Evolutionary conservation across 2,888 invertebrate species (phyloP).

Genomic region (Spodoptera picta): DNA sequence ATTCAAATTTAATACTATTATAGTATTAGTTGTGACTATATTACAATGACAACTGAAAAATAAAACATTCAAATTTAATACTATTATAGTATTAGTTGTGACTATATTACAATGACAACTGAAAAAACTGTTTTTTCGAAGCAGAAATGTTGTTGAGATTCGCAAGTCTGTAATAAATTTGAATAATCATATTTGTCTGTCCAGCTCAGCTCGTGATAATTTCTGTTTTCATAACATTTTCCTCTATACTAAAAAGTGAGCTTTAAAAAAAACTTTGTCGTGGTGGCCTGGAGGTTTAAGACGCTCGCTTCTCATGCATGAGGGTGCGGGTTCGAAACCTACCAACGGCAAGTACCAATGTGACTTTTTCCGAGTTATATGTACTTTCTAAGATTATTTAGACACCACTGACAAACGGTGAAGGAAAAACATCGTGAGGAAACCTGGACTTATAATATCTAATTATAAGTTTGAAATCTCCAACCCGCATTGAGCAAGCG

Average conservation of each 20-base stretch:
- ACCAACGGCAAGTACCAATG: no score
- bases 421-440: no score
- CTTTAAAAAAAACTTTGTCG: slow-evolving; percentile 6
- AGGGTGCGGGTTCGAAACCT: no score
- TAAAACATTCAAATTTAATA: slow-evolving; percentile 10
- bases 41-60: neutral
- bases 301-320: no score
- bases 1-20: slow-evolving; percentile 3
- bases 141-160: slow-evolving; percentile 15
- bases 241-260: slow-evolving; percentile 2
- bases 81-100: slow-evolving; percentile 1
- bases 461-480: no score
- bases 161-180: slow-evolving; percentile 7
- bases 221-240: slow-evolving; percentile 20
- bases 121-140: slow-evolving; percentile 1
- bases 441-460: no score
- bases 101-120: slow-evolving; percentile 1
- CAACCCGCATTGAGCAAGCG: no score
- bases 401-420: no score
- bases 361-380: no score
- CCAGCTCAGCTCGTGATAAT: slow-evolving; percentile 1
- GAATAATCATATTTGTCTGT: slow-evolving; percentile 1
- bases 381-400: no score
- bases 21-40: slow-evolving; percentile 1
- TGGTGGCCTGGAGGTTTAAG: no score